Conservation (phyloP, 2,797 vertebrate species). For the Pipistrellus pygmaeus region DNA sequence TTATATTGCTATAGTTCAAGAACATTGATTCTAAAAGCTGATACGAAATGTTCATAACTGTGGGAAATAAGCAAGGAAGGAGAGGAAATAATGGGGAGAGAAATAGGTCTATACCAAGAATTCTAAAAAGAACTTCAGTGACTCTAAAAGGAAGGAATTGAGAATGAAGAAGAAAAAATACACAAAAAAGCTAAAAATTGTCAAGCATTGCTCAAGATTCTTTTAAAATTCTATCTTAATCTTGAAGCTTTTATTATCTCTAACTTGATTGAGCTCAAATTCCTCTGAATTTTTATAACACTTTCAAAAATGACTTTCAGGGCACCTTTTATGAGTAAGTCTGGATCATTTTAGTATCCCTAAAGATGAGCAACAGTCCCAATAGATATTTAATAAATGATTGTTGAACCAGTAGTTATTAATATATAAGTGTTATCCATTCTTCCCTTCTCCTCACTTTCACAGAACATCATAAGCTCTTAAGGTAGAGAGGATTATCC, state of each 20-base stretch:
- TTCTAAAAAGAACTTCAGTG: slow-evolving; percentile 55
- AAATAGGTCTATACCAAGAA: slow-evolving; percentile 45
- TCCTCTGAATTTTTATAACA: not conserved
- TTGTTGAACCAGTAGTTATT: not conserved
- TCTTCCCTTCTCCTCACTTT: not conserved
- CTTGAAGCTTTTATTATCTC: not conserved
- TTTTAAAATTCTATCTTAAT: not conserved
- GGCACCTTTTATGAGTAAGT: not conserved
- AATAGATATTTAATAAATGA: slow-evolving; percentile 22
- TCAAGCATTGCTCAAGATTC: not conserved
- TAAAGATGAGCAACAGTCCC: not conserved
- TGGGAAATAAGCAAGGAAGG: slow-evolving; percentile 72
- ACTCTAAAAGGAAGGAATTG: slow-evolving; percentile 5
- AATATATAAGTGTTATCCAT: not conserved
- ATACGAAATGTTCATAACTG: slow-evolving; percentile 80
- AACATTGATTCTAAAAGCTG: slow-evolving; percentile 78
- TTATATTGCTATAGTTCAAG: slow-evolving; percentile 72
- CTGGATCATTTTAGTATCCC: not conserved
- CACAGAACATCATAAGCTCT: not conserved
- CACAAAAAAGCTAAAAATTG: not conserved
- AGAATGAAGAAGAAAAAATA: slow-evolving; percentile 23
- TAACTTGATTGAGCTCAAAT: not conserved
- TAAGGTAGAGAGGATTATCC: not conserved
- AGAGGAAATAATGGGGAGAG: slow-evolving; percentile 61
- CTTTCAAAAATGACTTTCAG: not conserved